Percentiles rank a stretch among this genome's conserved stretches.
Evolutionary conservation across 92 coral and sea anemone genomes (phyloP).

Genomic region (Phenganax stokvisi): DNA sequence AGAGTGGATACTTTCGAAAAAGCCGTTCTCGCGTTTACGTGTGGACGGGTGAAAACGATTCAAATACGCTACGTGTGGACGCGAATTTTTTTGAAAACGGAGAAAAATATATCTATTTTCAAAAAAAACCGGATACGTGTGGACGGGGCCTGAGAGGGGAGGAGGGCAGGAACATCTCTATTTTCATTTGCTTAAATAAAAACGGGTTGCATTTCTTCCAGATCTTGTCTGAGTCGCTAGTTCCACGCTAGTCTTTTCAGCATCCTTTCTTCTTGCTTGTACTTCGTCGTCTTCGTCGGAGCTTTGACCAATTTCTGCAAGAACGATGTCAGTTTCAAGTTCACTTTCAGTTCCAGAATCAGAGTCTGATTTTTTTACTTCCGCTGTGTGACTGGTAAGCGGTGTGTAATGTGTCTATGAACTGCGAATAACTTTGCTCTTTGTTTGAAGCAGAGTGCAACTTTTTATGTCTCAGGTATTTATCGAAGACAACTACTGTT

Average conservation of each 20-base stretch:
- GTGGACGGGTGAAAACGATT: too few species aligned
- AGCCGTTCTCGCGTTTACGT: too few species aligned
- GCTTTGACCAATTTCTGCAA: constrained; percentile 37
- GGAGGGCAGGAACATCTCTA: too few species aligned
- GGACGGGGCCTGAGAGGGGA: too few species aligned
- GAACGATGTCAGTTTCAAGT: constrained; percentile 31
- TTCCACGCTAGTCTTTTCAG: constrained; percentile 25
- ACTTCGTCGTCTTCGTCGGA: constrained; percentile 29
- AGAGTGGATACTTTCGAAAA: too few species aligned
- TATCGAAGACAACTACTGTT: constrained; percentile 43
- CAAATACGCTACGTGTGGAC: too few species aligned
- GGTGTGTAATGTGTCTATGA: constrained; percentile 53
- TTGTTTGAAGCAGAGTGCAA: constrained; percentile 46
- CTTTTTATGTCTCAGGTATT: constrained; percentile 45
- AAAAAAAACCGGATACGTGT: too few species aligned
- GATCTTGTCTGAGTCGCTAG: constrained; percentile 32
- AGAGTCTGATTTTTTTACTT: constrained; percentile 34
- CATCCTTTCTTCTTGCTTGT: neutral
- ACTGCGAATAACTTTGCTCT: constrained; percentile 49
- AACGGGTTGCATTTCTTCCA: constrained; percentile 44
- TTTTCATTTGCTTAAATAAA: constrained; percentile 8
- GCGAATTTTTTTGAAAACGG: too few species aligned
- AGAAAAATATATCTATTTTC: too few species aligned
- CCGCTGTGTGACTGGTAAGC: constrained; percentile 38
- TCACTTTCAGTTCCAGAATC: constrained; percentile 40